phyloP scores from a whole-genome alignment of 2,888 invertebrate species.

The Drosophila atripex region DNA sequence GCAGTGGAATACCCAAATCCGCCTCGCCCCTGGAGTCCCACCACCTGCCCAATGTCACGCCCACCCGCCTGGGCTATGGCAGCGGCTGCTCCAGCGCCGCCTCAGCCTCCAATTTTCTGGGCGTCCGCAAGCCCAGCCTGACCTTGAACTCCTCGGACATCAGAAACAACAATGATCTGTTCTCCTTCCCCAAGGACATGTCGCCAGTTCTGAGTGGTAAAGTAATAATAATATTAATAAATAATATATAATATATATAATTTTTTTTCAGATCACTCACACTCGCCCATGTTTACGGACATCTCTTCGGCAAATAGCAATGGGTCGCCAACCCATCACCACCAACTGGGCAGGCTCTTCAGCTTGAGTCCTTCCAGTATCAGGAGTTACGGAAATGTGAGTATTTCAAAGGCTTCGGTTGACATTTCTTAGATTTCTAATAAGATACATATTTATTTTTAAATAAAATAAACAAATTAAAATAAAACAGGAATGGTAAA shows the following conservation, averaged over 20 bases:
- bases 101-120: slow-evolving; percentile 66
- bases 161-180: slow-evolving; percentile 81
- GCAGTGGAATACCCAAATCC: slow-evolving; percentile 67
- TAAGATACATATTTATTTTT: too few relatives aligned
- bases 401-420: slow-evolving; percentile 45
- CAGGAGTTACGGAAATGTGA: slow-evolving; percentile 82
- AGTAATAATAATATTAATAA: not conserved
- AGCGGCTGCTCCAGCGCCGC: slow-evolving; percentile 41
- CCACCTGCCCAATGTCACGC: slow-evolving; percentile 72
- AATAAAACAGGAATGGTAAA: too few relatives aligned
- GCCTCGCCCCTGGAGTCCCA: slow-evolving; percentile 80
- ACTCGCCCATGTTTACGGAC: slow-evolving; percentile 82
- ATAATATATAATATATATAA: not conserved
- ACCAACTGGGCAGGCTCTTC: slow-evolving; percentile 80
- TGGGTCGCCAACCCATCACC: slow-evolving; percentile 79
- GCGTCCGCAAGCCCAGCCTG: slow-evolving; percentile 80
- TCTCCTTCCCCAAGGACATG: slow-evolving; percentile 81
- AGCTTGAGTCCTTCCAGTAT: slow-evolving; percentile 81
- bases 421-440: too few relatives aligned
- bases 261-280: slow-evolving; percentile 63
- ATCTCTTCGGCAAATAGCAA: slow-evolving; percentile 80
- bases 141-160: slow-evolving; percentile 82
- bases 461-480: too few relatives aligned
- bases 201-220: slow-evolving; percentile 80
- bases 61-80: slow-evolving; percentile 51